Percentiles rank a stretch among this genome's conserved stretches.
phyloP scores from a whole-genome alignment of 2,113 vertebrate genomes.

The Heliornis fulica region DNA sequence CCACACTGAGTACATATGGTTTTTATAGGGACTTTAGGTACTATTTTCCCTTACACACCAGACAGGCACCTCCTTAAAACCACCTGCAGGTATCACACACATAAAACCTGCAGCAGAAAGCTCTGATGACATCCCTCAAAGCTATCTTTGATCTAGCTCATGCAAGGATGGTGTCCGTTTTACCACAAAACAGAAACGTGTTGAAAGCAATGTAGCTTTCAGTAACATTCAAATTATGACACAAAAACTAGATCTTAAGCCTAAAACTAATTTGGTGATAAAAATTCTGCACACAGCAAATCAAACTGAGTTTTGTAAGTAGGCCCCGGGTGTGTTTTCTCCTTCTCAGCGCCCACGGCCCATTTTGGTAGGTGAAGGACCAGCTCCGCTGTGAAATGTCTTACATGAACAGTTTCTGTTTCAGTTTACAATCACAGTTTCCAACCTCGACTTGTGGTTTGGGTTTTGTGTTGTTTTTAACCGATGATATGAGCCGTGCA shows the following conservation, averaged over 20 bases:
- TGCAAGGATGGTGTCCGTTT: neutral
- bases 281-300: neutral
- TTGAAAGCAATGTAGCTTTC: neutral
- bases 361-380: neutral
- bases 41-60: neutral
- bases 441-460: neutral
- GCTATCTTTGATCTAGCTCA: accelerated
- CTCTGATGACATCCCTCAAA: neutral
- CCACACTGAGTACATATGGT: neutral
- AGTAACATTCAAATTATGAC: neutral
- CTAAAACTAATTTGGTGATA: neutral
- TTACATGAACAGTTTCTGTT: neutral
- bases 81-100: neutral
- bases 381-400: neutral
- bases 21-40: neutral
- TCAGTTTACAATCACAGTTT: neutral
- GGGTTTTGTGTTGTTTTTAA: neutral
- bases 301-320: neutral
- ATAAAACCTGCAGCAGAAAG: neutral
- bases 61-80: neutral
- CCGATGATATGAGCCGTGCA: neutral
- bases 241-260: neutral
- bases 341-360: neutral
- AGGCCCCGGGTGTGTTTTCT: neutral
- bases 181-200: neutral